These are phyloP conservation scores for Chinchilla lanigera DNA, from an alignment of 2,113 vertebrate genomes.

Conservation along the genomic window DNA sequence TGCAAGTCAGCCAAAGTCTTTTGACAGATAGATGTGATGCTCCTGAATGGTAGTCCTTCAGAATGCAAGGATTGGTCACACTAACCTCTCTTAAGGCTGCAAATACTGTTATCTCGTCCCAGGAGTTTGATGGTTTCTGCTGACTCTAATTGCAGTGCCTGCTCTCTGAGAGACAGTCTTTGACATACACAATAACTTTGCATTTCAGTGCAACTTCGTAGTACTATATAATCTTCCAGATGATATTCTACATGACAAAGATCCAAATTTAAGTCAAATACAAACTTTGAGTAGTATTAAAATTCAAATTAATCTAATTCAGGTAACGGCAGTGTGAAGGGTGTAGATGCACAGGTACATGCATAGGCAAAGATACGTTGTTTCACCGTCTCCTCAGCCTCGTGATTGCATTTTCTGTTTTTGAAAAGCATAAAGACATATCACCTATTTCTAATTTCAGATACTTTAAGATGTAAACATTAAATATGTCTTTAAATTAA, in stretches of 20 bases:
- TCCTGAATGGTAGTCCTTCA: constrained; percentile 62
- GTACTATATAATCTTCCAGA: constrained; percentile 62
- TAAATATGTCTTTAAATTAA: not conserved
- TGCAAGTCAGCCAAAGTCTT: constrained; percentile 63
- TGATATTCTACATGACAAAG: constrained; percentile 63
- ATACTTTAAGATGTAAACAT: not conserved
- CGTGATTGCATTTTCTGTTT: not conserved
- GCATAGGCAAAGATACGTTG: not conserved
- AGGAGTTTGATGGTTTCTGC: constrained; percentile 68
- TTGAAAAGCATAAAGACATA: not conserved
- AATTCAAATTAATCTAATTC: constrained; percentile 38
- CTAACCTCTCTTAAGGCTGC: constrained; percentile 62
- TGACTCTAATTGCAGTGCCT: constrained; percentile 66
- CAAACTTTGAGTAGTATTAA: constrained; percentile 18
- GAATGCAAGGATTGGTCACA: constrained; percentile 67
- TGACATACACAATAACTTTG: constrained; percentile 70
- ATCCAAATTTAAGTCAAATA: constrained; percentile 51
- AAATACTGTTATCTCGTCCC: constrained; percentile 68
- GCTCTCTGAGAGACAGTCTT: constrained; percentile 63
- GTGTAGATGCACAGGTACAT: not conserved
- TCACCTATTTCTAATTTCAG: not conserved
- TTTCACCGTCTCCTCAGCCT: not conserved
- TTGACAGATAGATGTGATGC: constrained; percentile 69
- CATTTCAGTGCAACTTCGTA: constrained; percentile 42
- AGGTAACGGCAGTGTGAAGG: not conserved